Percentiles rank a stretch among this genome's conserved stretches.
Conservation (phyloP, 2,797 vertebrate genomes). For the Bradypodion pumilum region DNA sequence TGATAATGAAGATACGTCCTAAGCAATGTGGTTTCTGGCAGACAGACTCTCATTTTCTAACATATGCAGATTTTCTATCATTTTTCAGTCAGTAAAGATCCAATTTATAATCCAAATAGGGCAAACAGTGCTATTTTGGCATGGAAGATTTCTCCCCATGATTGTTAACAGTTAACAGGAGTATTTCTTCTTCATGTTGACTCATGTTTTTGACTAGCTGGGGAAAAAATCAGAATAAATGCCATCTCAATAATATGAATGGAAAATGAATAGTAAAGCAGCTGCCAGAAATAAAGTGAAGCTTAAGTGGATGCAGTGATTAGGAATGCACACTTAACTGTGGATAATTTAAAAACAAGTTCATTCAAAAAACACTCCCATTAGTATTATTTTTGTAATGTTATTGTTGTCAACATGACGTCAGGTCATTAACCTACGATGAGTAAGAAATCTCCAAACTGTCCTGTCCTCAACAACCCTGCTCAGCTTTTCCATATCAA, state of each 20-base stretch:
- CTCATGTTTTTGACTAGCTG: background rate
- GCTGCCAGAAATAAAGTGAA: background rate
- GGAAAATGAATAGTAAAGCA: no score
- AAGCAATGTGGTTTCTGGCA: no score
- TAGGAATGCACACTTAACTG: background rate
- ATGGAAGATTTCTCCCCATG: background rate
- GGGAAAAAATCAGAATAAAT: background rate
- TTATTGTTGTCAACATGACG: no score
- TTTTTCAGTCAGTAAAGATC: background rate
- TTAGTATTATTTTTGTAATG: background rate
- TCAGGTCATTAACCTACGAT: no score
- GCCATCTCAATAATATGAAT: background rate
- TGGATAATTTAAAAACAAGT: background rate
- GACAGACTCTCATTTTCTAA: no score
- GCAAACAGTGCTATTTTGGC: background rate
- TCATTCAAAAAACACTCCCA: background rate
- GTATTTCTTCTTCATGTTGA: background rate
- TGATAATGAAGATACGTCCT: no score
- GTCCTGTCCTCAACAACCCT: no score
- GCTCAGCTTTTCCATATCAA: no score
- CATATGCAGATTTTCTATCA: background rate
- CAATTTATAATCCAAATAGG: background rate
- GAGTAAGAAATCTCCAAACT: no score
- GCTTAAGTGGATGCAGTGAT: no score
- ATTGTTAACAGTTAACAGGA: background rate